These are phyloP conservation scores for Ochlodes sylvanus DNA, from an alignment of 2,888 invertebrate species.

Conservation along the genomic window DNA sequence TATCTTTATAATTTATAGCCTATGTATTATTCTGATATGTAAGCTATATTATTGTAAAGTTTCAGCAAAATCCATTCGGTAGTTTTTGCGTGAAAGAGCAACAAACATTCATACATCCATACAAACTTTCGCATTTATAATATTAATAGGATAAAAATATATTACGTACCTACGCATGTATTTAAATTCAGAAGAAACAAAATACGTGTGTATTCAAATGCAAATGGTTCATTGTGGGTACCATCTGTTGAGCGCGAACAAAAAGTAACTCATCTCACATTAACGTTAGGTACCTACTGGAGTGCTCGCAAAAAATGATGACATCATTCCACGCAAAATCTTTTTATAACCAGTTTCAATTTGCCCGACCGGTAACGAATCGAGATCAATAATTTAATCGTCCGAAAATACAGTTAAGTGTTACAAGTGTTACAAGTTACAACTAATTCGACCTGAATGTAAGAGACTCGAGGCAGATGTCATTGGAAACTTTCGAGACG, in stretches of 20 bases:
- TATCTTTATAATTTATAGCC: too few relatives aligned
- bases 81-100: too few relatives aligned
- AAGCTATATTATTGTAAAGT: too few relatives aligned
- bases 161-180: background rate
- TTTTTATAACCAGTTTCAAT: constrained; percentile 55
- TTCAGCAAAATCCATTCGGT: too few relatives aligned
- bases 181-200: constrained; percentile 1
- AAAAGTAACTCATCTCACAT: constrained; percentile 74
- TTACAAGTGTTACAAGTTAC: constrained; percentile 61
- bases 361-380: constrained; percentile 57
- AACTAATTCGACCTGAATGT: constrained; percentile 66
- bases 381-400: constrained; percentile 59
- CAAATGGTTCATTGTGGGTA: constrained; percentile 50
- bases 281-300: constrained; percentile 65
- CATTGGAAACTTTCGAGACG: constrained; percentile 37
- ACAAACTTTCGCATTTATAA: too few relatives aligned
- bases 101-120: too few relatives aligned
- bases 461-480: constrained; percentile 38
- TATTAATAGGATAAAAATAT: too few relatives aligned
- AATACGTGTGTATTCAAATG: constrained; percentile 55
- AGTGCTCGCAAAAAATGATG: constrained; percentile 71
- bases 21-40: too few relatives aligned
- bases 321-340: constrained; percentile 62
- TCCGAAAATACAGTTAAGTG: constrained; percentile 72
- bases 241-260: constrained; percentile 68